Base-by-base conservation (phyloP, 2,797 vertebrate species). In the Ibycter americanus region DNA sequence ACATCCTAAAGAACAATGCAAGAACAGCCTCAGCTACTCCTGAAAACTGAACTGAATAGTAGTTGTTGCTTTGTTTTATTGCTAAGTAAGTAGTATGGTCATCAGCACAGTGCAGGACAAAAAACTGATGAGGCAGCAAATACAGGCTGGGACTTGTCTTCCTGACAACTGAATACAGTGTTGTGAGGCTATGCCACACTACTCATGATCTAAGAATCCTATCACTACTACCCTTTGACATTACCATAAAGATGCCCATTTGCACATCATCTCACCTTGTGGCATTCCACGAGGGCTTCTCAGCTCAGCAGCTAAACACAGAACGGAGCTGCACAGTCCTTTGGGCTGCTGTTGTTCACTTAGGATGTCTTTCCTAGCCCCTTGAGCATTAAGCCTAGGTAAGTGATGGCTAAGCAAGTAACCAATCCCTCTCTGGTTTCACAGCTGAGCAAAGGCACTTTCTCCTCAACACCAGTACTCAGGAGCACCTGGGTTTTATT, bases 41-140 rank as follows among this genome's bases (percentile, higher is more conserved):
- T 49, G 8, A 90, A 83, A 94, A 91, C 72, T 91, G 81, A 79
- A 83, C 91, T 87, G 72, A 95, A 89, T 63, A 89, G 89, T 61
- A 81, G 81, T 65, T 52, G 27, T 42, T 52, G 49, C 55, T 73
- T 77, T 80, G 56, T 79, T 95, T 94, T 91, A 58, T 58, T 96
- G 96, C 82, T 89, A 17, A 59, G 40, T 42, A 85, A 96, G 93
- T 76, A 89, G 36, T 73, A 63, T 6, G 1, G 49, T 89, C 66
- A 92, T 56, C 91, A 79, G 84, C 84, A 87, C 5, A 29, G 40
- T 47, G 36, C 52, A 96, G 74, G 93, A 46, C 12, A 54, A 95
- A 96, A 93, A 54, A 70, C 15, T 25, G 49, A 72, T 22, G 13
- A 17, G 76, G 18, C 54, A 93, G 46, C 51, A 83, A 66, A 54